Percentiles rank a stretch among this genome's conserved stretches.
phyloP scores from a whole-genome alignment of 2,113 vertebrate species.

The Sylvietta virens region DNA sequence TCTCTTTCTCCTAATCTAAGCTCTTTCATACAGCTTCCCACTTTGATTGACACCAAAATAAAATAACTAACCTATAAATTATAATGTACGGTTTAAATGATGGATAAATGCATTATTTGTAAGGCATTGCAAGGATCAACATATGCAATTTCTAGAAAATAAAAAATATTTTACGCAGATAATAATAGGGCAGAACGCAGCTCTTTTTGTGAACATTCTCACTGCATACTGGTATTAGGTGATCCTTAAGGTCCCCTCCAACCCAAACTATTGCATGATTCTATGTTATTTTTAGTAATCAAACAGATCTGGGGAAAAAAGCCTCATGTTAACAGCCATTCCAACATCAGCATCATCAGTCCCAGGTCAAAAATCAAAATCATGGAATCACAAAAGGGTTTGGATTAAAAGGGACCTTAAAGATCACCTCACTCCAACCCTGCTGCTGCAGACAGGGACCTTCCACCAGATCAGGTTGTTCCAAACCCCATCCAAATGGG shows the following conservation, averaged over 20 bases:
- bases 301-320: not conserved
- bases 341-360: not conserved
- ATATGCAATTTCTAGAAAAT: not conserved
- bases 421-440: not conserved
- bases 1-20: not conserved
- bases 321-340: not conserved
- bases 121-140: not conserved
- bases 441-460: not conserved
- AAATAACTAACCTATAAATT: conserved; percentile 44
- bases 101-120: not conserved
- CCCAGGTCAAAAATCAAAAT: not conserved
- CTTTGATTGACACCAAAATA: conserved; percentile 53
- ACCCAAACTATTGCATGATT: not conserved
- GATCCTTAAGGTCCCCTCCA: not conserved
- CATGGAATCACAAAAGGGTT: not conserved
- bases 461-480: not conserved
- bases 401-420: not conserved
- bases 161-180: not conserved
- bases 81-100: not conserved
- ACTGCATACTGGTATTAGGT: not conserved
- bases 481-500: not conserved
- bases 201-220: not conserved
- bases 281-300: not conserved
- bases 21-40: not conserved
- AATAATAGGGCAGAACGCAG: not conserved